Percentiles rank a stretch among this genome's conserved stretches.
Conservation (phyloP, 1,140 invertebrate genomes). For the Drosophila murphyi region DNA sequence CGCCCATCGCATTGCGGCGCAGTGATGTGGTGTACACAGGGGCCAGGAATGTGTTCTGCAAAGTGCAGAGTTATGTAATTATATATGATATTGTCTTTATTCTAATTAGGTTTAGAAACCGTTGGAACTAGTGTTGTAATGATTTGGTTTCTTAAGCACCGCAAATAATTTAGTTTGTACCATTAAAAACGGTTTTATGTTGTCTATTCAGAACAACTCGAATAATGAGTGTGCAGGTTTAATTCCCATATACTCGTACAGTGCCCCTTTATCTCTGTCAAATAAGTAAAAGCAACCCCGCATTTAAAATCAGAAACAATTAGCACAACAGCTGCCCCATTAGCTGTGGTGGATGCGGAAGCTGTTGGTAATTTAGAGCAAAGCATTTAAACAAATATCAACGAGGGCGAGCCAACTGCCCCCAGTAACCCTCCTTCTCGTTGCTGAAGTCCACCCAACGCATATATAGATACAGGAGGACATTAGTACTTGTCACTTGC, state of each 20-base stretch:
- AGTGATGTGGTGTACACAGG: constrained; percentile 95
- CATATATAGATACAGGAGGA: constrained; percentile 66
- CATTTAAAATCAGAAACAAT: constrained; percentile 79
- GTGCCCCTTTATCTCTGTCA: constrained; percentile 14
- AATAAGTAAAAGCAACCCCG: constrained; percentile 19
- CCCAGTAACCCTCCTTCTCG: background rate
- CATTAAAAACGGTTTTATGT: background rate
- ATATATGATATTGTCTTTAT: background rate
- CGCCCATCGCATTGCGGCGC: constrained; percentile 93
- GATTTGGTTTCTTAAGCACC: background rate
- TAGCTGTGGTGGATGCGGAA: constrained; percentile 43
- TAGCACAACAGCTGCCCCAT: constrained; percentile 75
- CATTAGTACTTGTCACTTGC: constrained; percentile 81
- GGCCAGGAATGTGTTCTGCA: constrained; percentile 91
- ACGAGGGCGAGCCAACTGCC: constrained; percentile 38
- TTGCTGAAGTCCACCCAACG: background rate
- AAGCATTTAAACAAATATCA: constrained; percentile 82
- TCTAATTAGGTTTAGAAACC: background rate
- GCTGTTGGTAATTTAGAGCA: constrained; percentile 67
- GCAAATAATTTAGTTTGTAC: background rate
- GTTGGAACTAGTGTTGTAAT: background rate
- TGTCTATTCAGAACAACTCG: background rate
- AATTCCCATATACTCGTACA: background rate
- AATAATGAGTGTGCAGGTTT: background rate
- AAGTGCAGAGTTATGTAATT: background rate